Evolutionary conservation across 1,140 invertebrate genomes (phyloP).

Genomic region (Sitophilus oryzae): DNA sequence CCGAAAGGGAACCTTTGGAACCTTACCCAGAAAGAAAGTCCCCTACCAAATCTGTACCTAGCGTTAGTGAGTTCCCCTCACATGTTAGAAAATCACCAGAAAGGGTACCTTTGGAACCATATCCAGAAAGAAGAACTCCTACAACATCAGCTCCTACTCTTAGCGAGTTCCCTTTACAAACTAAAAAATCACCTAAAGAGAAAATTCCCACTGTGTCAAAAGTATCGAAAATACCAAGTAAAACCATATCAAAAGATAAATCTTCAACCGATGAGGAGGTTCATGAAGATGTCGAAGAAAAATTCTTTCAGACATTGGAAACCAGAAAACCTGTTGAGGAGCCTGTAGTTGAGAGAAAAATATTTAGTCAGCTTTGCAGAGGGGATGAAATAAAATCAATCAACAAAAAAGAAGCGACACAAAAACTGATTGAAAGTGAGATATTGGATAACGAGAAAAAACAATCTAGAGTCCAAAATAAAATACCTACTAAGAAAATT

Average conservation of each 20-base stretch:
- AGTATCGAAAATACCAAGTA: no score
- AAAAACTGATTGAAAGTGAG: constrained; percentile 25
- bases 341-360: constrained; percentile 36
- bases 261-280: constrained; percentile 1
- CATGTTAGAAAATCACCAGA: constrained; percentile 11
- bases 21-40: constrained; percentile 8
- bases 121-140: constrained; percentile 10
- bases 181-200: constrained; percentile 12
- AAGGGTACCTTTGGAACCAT: constrained; percentile 4
- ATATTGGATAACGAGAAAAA: constrained; percentile 16
- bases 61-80: constrained; percentile 10
- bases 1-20: constrained; percentile 8
- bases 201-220: constrained; percentile 12
- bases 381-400: constrained; percentile 30
- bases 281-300: constrained; percentile 13
- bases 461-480: constrained; percentile 10
- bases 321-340: constrained; percentile 35
- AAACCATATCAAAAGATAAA: no score
- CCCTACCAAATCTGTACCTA: not conserved
- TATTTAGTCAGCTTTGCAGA: constrained; percentile 32
- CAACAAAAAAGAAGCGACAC: constrained; percentile 23
- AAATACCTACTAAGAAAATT: not conserved
- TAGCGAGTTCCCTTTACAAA: constrained; percentile 19
- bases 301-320: constrained; percentile 17
- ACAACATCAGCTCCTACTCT: not conserved